These are phyloP conservation scores for Erinaceus europaeus DNA, from an alignment of 2,113 vertebrate species.

Conservation along the genomic window DNA sequence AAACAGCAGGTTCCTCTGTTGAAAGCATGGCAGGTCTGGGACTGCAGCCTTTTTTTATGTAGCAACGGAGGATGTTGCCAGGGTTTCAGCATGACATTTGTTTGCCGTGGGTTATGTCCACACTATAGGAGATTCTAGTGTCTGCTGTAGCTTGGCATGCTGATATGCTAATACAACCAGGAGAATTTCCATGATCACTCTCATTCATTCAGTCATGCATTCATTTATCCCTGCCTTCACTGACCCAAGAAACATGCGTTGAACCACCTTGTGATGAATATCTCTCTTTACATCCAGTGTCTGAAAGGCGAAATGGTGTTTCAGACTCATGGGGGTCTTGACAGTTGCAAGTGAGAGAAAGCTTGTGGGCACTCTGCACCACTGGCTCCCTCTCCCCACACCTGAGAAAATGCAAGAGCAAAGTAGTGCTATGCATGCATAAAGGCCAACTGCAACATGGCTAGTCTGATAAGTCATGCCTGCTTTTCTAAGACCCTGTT, in stretches of 20 bases:
- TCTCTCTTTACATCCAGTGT: slow-evolving; percentile 66
- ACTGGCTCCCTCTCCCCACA: not conserved
- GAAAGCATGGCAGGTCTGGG: slow-evolving; percentile 8
- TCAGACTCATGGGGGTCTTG: slow-evolving; percentile 50
- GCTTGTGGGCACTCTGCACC: slow-evolving; percentile 16
- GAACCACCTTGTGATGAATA: slow-evolving; percentile 74
- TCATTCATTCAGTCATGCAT: slow-evolving; percentile 64
- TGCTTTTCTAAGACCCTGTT: not conserved
- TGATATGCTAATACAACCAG: slow-evolving; percentile 42
- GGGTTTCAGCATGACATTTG: slow-evolving; percentile 7
- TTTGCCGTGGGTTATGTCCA: slow-evolving; percentile 16
- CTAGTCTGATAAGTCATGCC: not conserved
- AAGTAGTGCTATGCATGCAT: slow-evolving; percentile 50
- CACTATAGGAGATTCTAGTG: slow-evolving; percentile 15
- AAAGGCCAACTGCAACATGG: slow-evolving; percentile 45
- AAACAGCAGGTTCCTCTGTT: slow-evolving; percentile 10
- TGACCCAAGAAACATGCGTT: slow-evolving; percentile 51
- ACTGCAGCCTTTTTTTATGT: not conserved
- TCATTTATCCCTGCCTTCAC: slow-evolving; percentile 35
- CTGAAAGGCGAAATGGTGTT: slow-evolving; percentile 58
- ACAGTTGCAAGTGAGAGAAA: slow-evolving; percentile 51
- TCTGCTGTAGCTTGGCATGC: slow-evolving; percentile 59
- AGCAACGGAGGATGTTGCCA: slow-evolving; percentile 18
- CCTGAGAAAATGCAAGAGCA: slow-evolving; percentile 35
- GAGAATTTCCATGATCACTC: slow-evolving; percentile 48